Evolutionary conservation across 2,888 invertebrate genomes (phyloP).

Genomic region (Parasteatoda lunata): DNA sequence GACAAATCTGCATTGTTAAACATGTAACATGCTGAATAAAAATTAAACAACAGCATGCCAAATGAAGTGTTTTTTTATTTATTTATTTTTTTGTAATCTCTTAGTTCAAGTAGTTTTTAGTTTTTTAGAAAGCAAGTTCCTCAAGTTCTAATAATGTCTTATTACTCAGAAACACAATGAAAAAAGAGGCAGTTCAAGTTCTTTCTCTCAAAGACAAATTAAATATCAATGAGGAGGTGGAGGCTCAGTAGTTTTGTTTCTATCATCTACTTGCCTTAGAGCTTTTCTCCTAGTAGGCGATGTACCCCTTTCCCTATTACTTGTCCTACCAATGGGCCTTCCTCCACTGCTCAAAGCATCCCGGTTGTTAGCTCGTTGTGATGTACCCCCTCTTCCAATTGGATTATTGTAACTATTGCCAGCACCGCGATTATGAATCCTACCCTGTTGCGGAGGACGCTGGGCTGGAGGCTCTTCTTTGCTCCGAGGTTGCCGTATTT

Average conservation of each 20-base stretch:
- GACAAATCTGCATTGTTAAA: slow-evolving; percentile 57
- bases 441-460: slow-evolving; percentile 30
- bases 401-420: slow-evolving; percentile 55
- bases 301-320: slow-evolving; percentile 60
- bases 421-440: slow-evolving; percentile 52
- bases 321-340: slow-evolving; percentile 58
- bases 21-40: slow-evolving; percentile 56
- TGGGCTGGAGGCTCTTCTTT: slow-evolving; percentile 40
- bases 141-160: slow-evolving; percentile 61
- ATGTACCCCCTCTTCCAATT: slow-evolving; percentile 47
- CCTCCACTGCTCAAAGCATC: slow-evolving; percentile 51
- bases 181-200: slow-evolving; percentile 39
- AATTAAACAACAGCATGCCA: slow-evolving; percentile 64
- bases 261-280: slow-evolving; percentile 68
- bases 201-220: slow-evolving; percentile 8
- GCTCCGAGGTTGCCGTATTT: slow-evolving; percentile 36
- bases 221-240: slow-evolving; percentile 69
- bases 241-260: slow-evolving; percentile 69
- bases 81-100: slow-evolving; percentile 45
- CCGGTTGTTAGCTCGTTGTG: slow-evolving; percentile 45
- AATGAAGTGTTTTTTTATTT: slow-evolving; percentile 45
- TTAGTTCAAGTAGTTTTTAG: slow-evolving; percentile 57
- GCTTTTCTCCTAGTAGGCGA: slow-evolving; percentile 69
- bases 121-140: slow-evolving; percentile 65
- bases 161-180: slow-evolving; percentile 59